Evolutionary conservation across 2,113 vertebrate species (phyloP), one percentile per base, ranked within the genome.

Genomic region (Zosterops lateralis): DNA sequence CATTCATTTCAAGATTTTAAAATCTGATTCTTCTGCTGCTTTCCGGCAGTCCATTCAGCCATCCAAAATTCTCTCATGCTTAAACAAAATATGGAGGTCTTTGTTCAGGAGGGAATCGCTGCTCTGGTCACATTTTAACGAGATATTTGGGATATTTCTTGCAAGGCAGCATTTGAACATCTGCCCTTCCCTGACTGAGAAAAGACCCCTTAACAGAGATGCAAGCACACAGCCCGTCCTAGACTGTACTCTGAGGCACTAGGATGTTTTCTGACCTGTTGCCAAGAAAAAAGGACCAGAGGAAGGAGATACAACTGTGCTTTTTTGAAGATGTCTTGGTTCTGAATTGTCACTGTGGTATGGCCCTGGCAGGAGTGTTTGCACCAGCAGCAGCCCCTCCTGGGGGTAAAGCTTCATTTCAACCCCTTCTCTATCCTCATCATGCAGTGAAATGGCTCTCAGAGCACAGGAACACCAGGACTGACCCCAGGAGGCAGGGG

Each of bases 231-330:
- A 6, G 25, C 50, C 48, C 7, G 48, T 34, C 6, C 24, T 71
- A 18, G 51, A 2, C 14, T 48, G 25, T 9, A 15, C 82, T 74
- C 66, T 53, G 51, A 40, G 34, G 36, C 34, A 47, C 20, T 51
- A 53, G 20, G 61, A 13, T 50, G 7, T 84, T 71, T 78, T 50
- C 58, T 77, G 58, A 66, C 34, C 60, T 60, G 8, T 1, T 71
- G 54, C 38, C 57, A 84, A 76, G 64, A 42, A 84, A 84, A 71
- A 90, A 67, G 32, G 25, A 70, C 73, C 47, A 76, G 56, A 66
- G 42, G 11, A 7, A 77, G 51, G 57, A 72, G 26, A n/a, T 6
- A 16, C 5, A 45, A 3, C 13, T 1, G 3, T 9, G 26, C 0
- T 1, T 26, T 53, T 87, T 58, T 14, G n/a, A 32, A 44, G 40